Evolutionary conservation across 2,888 invertebrate species (phyloP).

Genomic region (Cabera pusaria): DNA sequence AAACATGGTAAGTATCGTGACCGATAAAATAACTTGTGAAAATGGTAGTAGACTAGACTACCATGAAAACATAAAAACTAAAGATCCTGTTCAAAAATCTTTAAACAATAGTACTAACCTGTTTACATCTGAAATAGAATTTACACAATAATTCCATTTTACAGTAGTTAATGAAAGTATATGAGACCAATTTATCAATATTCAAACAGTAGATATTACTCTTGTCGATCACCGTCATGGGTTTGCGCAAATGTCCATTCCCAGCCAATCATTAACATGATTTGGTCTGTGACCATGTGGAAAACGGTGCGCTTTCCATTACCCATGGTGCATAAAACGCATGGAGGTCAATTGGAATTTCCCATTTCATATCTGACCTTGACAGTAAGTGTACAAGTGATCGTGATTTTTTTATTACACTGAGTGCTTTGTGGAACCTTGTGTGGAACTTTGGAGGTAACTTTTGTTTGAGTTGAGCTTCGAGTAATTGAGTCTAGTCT

Average conservation of each 20-base stretch:
- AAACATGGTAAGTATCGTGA: no score
- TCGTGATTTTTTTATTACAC: constrained; percentile 26
- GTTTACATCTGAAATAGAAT: no score
- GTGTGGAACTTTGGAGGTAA: constrained; percentile 30
- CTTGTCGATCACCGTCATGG: constrained; percentile 47
- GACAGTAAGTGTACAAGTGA: constrained; percentile 34
- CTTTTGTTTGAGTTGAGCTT: constrained; percentile 33
- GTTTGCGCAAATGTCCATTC: constrained; percentile 43
- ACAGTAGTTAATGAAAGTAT: no score
- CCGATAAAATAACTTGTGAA: no score
- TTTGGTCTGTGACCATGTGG: constrained; percentile 63
- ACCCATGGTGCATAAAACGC: constrained; percentile 53
- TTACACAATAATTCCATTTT: no score
- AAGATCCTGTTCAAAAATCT: no score
- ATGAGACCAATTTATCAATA: no score
- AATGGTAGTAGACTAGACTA: no score
- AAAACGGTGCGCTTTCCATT: constrained; percentile 67
- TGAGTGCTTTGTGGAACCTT: constrained; percentile 23
- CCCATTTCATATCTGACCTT: constrained; percentile 59
- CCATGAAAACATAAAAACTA: no score
- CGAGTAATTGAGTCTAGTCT: constrained; percentile 20
- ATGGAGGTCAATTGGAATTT: constrained; percentile 46
- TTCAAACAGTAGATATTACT: neutral
- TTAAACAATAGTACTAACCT: no score
- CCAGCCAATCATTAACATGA: constrained; percentile 63